Conservation (phyloP, 1,140 invertebrate genomes). For the Magallana angulata region DNA sequence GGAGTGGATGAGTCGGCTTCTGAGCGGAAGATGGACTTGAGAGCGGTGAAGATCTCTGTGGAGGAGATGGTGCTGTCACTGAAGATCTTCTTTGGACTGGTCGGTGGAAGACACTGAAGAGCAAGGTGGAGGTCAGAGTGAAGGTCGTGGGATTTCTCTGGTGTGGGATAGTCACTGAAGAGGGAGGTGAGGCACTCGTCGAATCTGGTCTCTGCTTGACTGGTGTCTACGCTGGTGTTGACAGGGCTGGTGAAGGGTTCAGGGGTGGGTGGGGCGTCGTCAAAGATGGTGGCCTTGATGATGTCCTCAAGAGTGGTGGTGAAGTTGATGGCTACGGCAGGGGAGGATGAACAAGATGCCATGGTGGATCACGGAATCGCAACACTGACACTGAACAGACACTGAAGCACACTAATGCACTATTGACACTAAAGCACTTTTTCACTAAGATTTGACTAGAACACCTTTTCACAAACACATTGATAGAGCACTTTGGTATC, state of each 20-base stretch:
- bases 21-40: slow-evolving; percentile 44
- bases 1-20: slow-evolving; percentile 38
- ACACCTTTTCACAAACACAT: neutral
- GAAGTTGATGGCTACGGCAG: neutral
- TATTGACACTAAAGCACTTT: neutral
- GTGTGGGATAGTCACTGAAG: slow-evolving; percentile 44
- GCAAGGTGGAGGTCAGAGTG: slow-evolving; percentile 43
- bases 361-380: neutral
- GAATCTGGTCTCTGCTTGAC: slow-evolving; percentile 47
- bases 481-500: neutral
- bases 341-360: neutral
- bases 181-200: slow-evolving; percentile 51
- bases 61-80: slow-evolving; percentile 46
- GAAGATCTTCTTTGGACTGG: neutral
- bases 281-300: slow-evolving; percentile 34
- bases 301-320: slow-evolving; percentile 36
- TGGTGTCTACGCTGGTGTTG: neutral
- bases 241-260: neutral
- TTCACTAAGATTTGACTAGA: too few relatives aligned
- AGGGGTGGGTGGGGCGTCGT: neutral
- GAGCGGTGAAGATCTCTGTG: slow-evolving; percentile 52
- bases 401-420: slow-evolving; percentile 3
- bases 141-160: neutral
- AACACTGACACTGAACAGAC: neutral
- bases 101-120: slow-evolving; percentile 53